phyloP scores from a whole-genome alignment of 2,888 invertebrate genomes.

The Crioceris asparagi region DNA sequence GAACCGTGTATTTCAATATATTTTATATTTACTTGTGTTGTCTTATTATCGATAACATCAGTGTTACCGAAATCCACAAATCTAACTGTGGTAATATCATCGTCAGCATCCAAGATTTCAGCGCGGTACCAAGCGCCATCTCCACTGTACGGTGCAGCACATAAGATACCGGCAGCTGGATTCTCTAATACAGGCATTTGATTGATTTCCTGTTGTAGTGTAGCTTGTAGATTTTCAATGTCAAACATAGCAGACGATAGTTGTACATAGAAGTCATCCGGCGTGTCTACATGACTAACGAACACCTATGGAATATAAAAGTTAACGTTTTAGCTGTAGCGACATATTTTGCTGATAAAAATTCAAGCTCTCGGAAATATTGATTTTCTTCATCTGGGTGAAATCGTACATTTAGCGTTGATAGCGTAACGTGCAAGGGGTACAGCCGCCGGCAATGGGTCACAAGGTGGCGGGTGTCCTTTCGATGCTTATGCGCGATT shows the following conservation, averaged over 20 bases:
- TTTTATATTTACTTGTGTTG: slow-evolving; percentile 26
- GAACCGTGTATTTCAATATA: not conserved
- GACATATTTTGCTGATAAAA: too few relatives aligned
- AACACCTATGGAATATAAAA: too few relatives aligned
- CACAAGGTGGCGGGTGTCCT: too few relatives aligned
- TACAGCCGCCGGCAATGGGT: too few relatives aligned
- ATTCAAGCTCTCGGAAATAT: too few relatives aligned
- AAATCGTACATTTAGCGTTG: too few relatives aligned
- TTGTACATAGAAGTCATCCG: slow-evolving; percentile 68
- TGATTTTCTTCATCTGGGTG: too few relatives aligned
- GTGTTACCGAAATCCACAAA: slow-evolving; percentile 74
- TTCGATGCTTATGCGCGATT: too few relatives aligned
- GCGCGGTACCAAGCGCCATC: slow-evolving; percentile 87
- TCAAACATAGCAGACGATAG: slow-evolving; percentile 45
- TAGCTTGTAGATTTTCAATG: slow-evolving; percentile 51
- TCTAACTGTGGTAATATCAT: slow-evolving; percentile 63
- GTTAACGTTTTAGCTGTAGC: too few relatives aligned
- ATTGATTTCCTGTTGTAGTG: slow-evolving; percentile 48
- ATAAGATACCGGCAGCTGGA: slow-evolving; percentile 51
- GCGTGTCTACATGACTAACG: slow-evolving; percentile 64
- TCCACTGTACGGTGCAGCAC: slow-evolving; percentile 68
- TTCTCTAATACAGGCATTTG: slow-evolving; percentile 44
- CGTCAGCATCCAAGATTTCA: slow-evolving; percentile 67
- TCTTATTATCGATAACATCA: slow-evolving; percentile 56
- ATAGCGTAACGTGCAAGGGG: too few relatives aligned